Evolutionary conservation across 2,888 invertebrate species (phyloP).

Genomic region (Drosophila kuntzei): DNA sequence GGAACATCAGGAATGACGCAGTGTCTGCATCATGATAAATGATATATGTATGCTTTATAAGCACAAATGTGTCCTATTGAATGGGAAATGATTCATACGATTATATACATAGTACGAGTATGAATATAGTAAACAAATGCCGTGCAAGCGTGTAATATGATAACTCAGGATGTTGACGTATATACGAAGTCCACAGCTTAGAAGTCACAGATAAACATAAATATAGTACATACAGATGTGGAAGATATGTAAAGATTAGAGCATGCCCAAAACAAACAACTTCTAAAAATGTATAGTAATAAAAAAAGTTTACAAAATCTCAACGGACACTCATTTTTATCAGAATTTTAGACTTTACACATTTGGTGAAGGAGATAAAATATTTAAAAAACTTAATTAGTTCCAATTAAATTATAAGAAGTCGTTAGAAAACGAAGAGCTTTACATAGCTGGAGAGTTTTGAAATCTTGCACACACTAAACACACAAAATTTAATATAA

Average conservation of each 20-base stretch:
- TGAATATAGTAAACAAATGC: constrained; percentile 36
- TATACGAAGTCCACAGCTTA: neutral
- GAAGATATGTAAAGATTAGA: neutral
- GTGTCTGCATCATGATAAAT: constrained; percentile 18
- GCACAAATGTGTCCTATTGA: constrained; percentile 25
- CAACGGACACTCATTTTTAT: neutral
- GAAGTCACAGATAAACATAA: constrained; percentile 1
- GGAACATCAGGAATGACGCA: constrained; percentile 24
- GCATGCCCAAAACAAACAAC: neutral
- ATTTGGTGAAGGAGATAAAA: neutral
- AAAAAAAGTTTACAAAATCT: neutral
- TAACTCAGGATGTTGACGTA: constrained; percentile 46
- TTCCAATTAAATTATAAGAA: neutral
- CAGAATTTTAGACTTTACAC: neutral
- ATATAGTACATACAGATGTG: neutral
- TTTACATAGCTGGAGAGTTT: neutral
- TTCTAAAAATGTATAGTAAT: neutral
- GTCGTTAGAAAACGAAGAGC: neutral
- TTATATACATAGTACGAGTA: constrained; percentile 12
- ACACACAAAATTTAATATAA: no score
- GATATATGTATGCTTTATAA: constrained; percentile 39
- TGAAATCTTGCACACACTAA: neutral
- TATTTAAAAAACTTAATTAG: neutral
- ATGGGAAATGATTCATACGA: constrained; percentile 40
- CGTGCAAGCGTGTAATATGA: constrained; percentile 30